Base-by-base conservation (phyloP, 2,888 invertebrate species). In the Agapostemon virescens region DNA sequence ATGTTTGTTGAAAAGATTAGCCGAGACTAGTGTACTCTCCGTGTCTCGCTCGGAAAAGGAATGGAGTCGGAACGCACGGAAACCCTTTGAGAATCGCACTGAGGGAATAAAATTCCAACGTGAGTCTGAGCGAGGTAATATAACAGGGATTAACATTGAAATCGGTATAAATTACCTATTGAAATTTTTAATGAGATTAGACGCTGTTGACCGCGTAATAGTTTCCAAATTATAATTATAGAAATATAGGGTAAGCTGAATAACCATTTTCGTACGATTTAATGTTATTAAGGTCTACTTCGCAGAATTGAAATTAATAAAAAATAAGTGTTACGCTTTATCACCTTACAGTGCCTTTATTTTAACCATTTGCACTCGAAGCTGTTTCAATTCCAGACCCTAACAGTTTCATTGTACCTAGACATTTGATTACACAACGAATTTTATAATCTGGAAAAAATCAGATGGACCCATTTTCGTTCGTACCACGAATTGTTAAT, bases 1-100 rank as follows among this genome's bases (percentile, higher is more conserved):
- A 20, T 73, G 68, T 76, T 76, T 80, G 67, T 30, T 42, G 69
- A 52, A 69, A 49, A 76, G 72, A 82, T 82, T 80, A 76, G 66
- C 33, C 49, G 33, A 6, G 2, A 7, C 20, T 30, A 36, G 70
- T 49, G 40, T 67, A 33, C 49, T 23, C 26, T 45, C 23, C 70
- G 33, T 23, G 77, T 52, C 61, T 64, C 40, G 1, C 68, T 17
- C n/a, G 1, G 5, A 23, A 15, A 13, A n/a, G 42, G 3, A 69
- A 38, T 6, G 17, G 4, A n/a, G 61, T 17, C 2, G 70, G 23
- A 9, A 33, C 26, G 11, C 66, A 3, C 38, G 17, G 30, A 20
- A n/a, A n/a, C 4, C 20, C 36, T 36, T 17, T 20, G 9, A 7
- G 4, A 61, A 20, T 2, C 58, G 61, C 11, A 11, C 17, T 0